These are phyloP conservation scores for Phrynocephalus forsythii DNA, from an alignment of 2,797 vertebrate species.

Conservation along the genomic window DNA sequence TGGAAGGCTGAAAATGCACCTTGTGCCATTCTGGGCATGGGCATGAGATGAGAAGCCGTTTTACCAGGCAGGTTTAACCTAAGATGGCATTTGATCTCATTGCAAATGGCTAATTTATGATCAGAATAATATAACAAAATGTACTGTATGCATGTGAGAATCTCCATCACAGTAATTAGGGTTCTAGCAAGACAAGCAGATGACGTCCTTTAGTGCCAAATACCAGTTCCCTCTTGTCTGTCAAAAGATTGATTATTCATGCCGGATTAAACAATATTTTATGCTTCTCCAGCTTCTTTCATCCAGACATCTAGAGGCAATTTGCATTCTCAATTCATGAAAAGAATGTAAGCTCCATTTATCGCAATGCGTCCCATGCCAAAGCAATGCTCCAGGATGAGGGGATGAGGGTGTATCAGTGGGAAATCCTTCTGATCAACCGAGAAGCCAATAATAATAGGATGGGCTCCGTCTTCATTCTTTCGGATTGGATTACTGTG, in stretches of 20 bases:
- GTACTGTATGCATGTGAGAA: slow-evolving; percentile 32
- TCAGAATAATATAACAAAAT: slow-evolving; percentile 17
- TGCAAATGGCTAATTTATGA: slow-evolving; percentile 56
- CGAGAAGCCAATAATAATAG: not conserved
- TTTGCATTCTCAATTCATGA: not conserved
- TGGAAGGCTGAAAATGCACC: not conserved
- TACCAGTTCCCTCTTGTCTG: slow-evolving; percentile 22
- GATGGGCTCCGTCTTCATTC: not conserved
- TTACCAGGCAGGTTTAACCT: slow-evolving; percentile 42
- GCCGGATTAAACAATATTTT: not conserved
- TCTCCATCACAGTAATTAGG: slow-evolving; percentile 43
- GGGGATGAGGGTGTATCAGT: too few species aligned
- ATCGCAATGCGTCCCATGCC: not conserved
- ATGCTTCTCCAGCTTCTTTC: not conserved
- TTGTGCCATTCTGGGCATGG: not conserved
- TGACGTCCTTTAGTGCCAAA: slow-evolving; percentile 20
- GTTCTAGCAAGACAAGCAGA: slow-evolving; percentile 25
- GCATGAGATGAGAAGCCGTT: slow-evolving; percentile 35
- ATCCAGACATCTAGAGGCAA: not conserved
- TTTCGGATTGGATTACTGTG: not conserved
- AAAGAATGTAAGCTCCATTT: not conserved
- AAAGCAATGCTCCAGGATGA: not conserved
- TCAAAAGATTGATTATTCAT: slow-evolving; percentile 3
- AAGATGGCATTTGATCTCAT: slow-evolving; percentile 40
- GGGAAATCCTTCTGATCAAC: not conserved